A percentile compares a stretch with the other conserved stretches of the same genome.
Evolutionary conservation across 2,797 vertebrate genomes (phyloP).

Genomic region (Acanthurus tractus): DNA sequence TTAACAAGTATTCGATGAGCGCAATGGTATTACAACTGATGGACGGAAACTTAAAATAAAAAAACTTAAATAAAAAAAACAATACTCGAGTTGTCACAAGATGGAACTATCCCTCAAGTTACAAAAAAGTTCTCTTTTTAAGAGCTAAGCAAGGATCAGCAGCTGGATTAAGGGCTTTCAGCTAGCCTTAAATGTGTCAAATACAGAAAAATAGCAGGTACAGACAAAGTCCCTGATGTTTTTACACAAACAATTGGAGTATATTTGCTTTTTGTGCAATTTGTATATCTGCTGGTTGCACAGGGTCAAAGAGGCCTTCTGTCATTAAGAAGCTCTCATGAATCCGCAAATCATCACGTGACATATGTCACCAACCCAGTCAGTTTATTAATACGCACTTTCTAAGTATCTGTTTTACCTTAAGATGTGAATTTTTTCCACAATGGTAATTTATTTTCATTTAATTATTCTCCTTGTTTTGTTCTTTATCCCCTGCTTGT

Average conservation of each 20-base stretch:
- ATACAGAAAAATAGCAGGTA: too few species aligned
- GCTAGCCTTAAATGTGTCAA: too few species aligned
- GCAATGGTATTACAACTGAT: neutral
- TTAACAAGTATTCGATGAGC: neutral
- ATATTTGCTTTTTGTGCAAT: too few species aligned
- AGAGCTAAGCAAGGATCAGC: too few species aligned
- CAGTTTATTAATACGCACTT: neutral
- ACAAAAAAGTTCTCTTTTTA: neutral
- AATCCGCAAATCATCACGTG: slow-evolving; percentile 8
- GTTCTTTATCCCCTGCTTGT: neutral
- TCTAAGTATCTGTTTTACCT: neutral
- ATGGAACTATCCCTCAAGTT: neutral
- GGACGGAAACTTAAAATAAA: neutral
- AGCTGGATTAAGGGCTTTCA: too few species aligned
- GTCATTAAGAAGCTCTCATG: too few species aligned
- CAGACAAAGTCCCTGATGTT: too few species aligned
- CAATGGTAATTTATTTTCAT: neutral
- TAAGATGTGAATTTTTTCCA: neutral
- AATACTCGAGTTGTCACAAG: neutral
- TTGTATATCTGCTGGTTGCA: too few species aligned
- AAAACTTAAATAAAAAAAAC: neutral
- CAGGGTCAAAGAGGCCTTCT: too few species aligned
- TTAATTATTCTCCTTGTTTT: neutral
- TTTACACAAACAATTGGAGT: too few species aligned
- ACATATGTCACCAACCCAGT: neutral